Evolutionary conservation across 1,140 invertebrate genomes (phyloP).

Genomic region (Temnothorax curvispinosus): DNA sequence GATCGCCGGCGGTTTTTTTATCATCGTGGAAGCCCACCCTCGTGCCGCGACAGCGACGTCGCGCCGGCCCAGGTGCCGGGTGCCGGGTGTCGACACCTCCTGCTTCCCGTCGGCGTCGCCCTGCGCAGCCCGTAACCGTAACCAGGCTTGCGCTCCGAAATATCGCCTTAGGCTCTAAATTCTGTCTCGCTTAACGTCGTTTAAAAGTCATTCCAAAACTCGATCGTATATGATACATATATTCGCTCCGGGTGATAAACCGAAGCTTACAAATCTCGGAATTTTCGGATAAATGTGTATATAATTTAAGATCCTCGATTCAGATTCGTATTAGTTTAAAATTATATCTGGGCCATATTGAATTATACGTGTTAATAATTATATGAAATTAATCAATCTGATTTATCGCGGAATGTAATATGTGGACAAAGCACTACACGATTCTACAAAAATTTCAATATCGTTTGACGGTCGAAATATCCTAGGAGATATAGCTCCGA

Average conservation of each 20-base stretch:
- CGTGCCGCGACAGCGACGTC: neutral
- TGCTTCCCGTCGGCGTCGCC: conserved; percentile 21
- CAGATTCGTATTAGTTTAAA: too few species aligned
- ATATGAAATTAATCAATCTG: neutral
- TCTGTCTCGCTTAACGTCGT: neutral
- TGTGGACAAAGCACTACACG: neutral
- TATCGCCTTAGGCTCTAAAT: neutral
- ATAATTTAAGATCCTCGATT: too few species aligned
- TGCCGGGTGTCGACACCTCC: conserved; percentile 65
- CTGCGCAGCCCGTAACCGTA: neutral
- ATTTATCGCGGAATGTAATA: neutral
- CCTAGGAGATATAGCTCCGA: neutral
- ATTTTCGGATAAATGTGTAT: neutral
- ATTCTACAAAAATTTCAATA: neutral
- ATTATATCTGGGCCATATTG: neutral
- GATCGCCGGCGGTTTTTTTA: conserved; percentile 74
- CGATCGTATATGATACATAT: neutral
- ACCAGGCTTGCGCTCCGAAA: neutral
- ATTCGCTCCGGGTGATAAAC: neutral
- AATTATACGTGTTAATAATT: neutral
- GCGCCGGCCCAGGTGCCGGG: too few species aligned
- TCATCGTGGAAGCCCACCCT: conserved; percentile 70
- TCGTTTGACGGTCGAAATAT: neutral
- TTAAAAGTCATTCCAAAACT: neutral
- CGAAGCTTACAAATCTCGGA: neutral